Conservation (phyloP, 2,888 invertebrate genomes). For the Pristionchus japonicus region DNA sequence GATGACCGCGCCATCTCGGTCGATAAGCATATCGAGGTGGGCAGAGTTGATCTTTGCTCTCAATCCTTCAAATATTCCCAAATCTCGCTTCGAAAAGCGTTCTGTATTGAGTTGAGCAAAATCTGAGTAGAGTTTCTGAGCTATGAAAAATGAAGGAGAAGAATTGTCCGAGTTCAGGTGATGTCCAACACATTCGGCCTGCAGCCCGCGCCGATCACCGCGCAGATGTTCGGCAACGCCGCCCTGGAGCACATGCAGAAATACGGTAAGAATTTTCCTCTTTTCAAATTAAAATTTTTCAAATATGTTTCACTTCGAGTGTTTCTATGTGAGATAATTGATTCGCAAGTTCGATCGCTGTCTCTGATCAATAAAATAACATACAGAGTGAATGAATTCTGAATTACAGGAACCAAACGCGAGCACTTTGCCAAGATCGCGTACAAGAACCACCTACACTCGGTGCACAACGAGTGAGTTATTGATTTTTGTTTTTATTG, state of each 20-base stretch:
- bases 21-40: slow-evolving; percentile 75
- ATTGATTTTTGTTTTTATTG: not conserved
- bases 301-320: not conserved
- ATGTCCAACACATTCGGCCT: slow-evolving; percentile 89
- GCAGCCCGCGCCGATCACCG: slow-evolving; percentile 87
- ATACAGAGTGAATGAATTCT: too few species aligned
- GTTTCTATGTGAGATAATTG: not conserved
- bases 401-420: slow-evolving; percentile 83
- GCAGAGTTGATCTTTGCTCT: slow-evolving; percentile 81
- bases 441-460: slow-evolving; percentile 96
- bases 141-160: not conserved
- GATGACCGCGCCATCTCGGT: slow-evolving; percentile 87
- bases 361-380: not conserved
- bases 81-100: too few species aligned
- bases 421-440: slow-evolving; percentile 97
- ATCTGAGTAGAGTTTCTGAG: not conserved
- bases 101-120: too few species aligned
- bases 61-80: too few species aligned
- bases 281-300: too few species aligned
- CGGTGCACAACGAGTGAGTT: slow-evolving; percentile 90
- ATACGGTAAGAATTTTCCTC: too few species aligned
- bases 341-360: not conserved
- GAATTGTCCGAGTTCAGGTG: too few species aligned
- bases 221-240: slow-evolving; percentile 97
- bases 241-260: slow-evolving; percentile 95